These are phyloP conservation scores for Tholera decimalis DNA, from an alignment of 2,888 invertebrate genomes.

Conservation along the genomic window DNA sequence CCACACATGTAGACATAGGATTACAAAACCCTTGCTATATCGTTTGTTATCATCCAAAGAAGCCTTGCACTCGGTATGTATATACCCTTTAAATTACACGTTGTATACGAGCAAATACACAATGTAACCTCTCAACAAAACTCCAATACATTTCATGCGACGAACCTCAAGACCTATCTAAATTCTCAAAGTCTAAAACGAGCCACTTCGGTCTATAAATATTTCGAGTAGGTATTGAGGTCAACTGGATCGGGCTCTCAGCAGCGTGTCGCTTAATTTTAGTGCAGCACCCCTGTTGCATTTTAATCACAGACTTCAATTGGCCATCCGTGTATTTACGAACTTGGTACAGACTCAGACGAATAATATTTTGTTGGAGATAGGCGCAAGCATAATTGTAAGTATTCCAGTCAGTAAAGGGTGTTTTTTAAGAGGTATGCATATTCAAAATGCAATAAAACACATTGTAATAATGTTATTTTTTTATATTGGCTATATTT, in stretches of 20 bases:
- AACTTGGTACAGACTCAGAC: not conserved
- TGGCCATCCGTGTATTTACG: not conserved
- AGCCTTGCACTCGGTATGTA: too few species aligned
- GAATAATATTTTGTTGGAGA: not conserved
- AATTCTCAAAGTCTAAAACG: not conserved
- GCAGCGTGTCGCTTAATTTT: conserved; percentile 10
- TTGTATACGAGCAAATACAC: too few species aligned
- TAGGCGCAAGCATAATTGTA: not conserved
- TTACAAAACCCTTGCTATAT: too few species aligned
- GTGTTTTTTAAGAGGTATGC: too few species aligned
- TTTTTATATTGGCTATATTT: too few species aligned
- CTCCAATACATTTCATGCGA: not conserved
- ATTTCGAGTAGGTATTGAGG: conserved; percentile 18
- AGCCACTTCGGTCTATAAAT: conserved; percentile 19
- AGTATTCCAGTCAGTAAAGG: not conserved
- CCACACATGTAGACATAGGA: too few species aligned
- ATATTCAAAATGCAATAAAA: too few species aligned
- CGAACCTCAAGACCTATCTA: not conserved
- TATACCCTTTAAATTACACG: too few species aligned
- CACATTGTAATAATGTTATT: too few species aligned
- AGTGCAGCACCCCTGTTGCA: conserved; percentile 17
- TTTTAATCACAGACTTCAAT: conserved; percentile 16
- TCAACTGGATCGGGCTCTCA: conserved; percentile 1
- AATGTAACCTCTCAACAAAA: too few species aligned
- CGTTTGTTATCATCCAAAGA: too few species aligned